Conservation (phyloP, 2,113 vertebrate species). For the Nematolebias whitei region DNA sequence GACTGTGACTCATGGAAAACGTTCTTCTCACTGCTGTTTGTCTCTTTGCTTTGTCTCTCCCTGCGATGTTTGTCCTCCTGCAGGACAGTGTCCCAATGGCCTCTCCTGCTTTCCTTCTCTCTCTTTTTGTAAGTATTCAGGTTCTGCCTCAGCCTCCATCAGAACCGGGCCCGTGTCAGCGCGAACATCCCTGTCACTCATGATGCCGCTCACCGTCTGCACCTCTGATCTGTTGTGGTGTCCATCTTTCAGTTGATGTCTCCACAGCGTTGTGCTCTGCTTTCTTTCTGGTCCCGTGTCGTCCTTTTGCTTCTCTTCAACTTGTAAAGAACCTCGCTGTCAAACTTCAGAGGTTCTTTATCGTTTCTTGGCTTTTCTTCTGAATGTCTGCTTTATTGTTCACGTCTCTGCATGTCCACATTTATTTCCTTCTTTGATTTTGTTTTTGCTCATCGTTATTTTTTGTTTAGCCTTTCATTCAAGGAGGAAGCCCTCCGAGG, state of each 20-base stretch:
- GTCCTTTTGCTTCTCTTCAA: background rate
- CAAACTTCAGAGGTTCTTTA: background rate
- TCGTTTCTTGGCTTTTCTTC: too few species aligned
- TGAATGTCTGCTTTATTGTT: constrained; percentile 43
- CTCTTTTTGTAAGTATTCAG: constrained; percentile 99
- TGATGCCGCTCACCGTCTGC: constrained; percentile 5
- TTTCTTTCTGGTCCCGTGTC: background rate
- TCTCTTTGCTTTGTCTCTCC: constrained; percentile 78
- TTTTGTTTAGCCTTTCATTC: constrained; percentile 59
- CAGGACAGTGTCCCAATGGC: constrained; percentile 99
- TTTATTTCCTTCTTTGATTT: constrained; percentile 46
- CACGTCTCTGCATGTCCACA: constrained; percentile 61
- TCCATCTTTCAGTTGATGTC: constrained; percentile 4
- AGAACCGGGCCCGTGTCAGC: constrained; percentile 53
- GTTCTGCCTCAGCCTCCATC: constrained; percentile 66
- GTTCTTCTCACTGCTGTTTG: constrained; percentile 56
- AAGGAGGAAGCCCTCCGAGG: constrained; percentile 54
- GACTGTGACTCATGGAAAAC: constrained; percentile 53
- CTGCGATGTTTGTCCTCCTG: constrained; percentile 94
- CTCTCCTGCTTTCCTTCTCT: constrained; percentile 99
- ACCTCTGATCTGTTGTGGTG: background rate
- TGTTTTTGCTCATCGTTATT: constrained; percentile 30
- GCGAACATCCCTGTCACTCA: constrained; percentile 22
- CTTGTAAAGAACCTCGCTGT: background rate
- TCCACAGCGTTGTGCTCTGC: background rate